A percentile compares a stretch with the other conserved stretches of the same genome.
phyloP scores from a whole-genome alignment of 2,797 vertebrate species.

The Sebastes hubbsi region DNA sequence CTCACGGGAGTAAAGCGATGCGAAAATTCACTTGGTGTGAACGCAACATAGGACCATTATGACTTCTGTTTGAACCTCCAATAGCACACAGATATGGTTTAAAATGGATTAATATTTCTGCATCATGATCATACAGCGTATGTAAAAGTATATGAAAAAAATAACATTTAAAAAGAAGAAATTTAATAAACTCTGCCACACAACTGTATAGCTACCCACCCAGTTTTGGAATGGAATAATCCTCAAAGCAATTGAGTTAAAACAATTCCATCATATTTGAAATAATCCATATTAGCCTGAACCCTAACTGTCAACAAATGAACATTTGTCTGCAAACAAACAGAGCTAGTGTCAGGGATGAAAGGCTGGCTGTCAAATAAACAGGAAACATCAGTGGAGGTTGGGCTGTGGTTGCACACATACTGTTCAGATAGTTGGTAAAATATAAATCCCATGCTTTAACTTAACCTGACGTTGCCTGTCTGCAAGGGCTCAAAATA shows the following conservation, averaged over 20 bases:
- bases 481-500: constrained; percentile 93
- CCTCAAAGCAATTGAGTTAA: neutral
- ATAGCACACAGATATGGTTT: neutral
- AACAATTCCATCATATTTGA: neutral
- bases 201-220: neutral
- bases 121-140: neutral
- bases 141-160: neutral
- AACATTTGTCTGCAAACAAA: neutral
- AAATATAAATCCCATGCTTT: constrained; percentile 84
- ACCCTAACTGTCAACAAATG: neutral
- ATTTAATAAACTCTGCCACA: neutral
- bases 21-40: no score
- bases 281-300: neutral
- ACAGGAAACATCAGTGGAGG: neutral
- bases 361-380: neutral
- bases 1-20: no score
- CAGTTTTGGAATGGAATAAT: neutral
- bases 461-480: constrained; percentile 96
- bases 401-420: neutral
- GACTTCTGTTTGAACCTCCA: neutral
- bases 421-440: neutral
- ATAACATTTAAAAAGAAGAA: neutral
- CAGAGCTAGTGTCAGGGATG: neutral
- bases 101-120: neutral
- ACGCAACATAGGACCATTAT: neutral